These are phyloP conservation scores for Platyrinchus mystaceus DNA, from an alignment of 2,797 vertebrate species.

Conservation along the genomic window DNA sequence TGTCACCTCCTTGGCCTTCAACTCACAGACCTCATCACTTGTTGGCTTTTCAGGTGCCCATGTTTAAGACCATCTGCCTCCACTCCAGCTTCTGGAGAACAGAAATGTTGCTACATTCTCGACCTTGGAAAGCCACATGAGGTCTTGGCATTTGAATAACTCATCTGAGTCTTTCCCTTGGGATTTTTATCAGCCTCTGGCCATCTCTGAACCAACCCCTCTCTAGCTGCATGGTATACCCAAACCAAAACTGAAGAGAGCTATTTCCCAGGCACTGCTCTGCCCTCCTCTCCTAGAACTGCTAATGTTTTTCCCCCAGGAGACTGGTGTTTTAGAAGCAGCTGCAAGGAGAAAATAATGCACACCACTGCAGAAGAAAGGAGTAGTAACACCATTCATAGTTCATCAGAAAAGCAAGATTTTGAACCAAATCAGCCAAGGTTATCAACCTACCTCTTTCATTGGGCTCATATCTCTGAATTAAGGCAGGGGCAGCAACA, in stretches of 20 bases:
- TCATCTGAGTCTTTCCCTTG: neutral
- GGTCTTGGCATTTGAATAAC: neutral
- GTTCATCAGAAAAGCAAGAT: neutral
- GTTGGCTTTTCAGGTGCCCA: neutral
- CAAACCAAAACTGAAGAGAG: neutral
- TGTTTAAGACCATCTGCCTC: neutral
- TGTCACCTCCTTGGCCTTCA: neutral
- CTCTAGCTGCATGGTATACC: neutral
- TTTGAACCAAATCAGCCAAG: neutral
- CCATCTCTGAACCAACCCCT: neutral
- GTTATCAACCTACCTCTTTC: conserved; percentile 77
- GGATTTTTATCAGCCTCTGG: neutral
- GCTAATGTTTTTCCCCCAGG: neutral
- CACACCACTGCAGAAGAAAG: neutral
- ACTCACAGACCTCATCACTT: neutral
- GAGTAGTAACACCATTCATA: neutral
- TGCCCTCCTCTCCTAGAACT: neutral
- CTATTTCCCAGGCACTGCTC: neutral
- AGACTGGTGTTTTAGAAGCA: neutral
- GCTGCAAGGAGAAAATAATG: neutral
- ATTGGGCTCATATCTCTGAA: conserved; percentile 87
- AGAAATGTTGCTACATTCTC: neutral
- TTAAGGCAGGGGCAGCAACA: conserved; percentile 80
- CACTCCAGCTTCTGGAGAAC: neutral
- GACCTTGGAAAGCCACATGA: neutral